Percentiles rank a stretch among this genome's conserved stretches.
phyloP scores from a whole-genome alignment of 1,140 invertebrate genomes.

The Trichomalopsis sarcophagae region DNA sequence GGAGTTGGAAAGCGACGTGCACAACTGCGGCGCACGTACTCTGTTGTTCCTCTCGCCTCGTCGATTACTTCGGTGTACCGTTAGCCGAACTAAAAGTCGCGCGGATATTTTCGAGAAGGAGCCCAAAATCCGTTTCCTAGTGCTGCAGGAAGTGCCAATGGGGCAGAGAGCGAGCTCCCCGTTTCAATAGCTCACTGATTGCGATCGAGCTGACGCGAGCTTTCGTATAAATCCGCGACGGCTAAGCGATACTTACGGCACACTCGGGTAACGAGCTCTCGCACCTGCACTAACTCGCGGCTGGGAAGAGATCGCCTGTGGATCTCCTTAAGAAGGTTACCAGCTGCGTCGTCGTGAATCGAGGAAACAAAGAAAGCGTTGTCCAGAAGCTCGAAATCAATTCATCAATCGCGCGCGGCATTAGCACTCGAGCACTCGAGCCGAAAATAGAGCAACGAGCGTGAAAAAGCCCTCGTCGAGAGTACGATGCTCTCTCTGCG shows the following conservation, averaged over 20 bases:
- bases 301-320: not conserved
- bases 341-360: not conserved
- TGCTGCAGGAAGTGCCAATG: too few relatives aligned
- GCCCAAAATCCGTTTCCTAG: not conserved
- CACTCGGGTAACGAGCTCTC: not conserved
- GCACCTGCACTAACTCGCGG: too few relatives aligned
- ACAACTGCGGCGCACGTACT: not conserved
- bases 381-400: too few relatives aligned
- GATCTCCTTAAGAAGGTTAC: not conserved
- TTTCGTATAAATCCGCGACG: conserved; percentile 3
- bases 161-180: not conserved
- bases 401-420: too few relatives aligned
- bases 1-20: not conserved
- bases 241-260: not conserved
- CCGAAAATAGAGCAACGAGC: not conserved
- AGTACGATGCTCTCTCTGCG: not conserved
- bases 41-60: not conserved
- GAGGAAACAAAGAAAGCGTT: not conserved
- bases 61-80: not conserved
- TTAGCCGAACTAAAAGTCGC: not conserved
- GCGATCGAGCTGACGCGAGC: not conserved
- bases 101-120: too few relatives aligned
- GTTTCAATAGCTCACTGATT: conserved; percentile 38
- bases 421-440: not conserved
- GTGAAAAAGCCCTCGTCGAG: too few relatives aligned